Percentiles rank a stretch among this genome's conserved stretches.
phyloP scores from a whole-genome alignment of 1,140 invertebrate genomes.

The Pseudoatta argentina region DNA sequence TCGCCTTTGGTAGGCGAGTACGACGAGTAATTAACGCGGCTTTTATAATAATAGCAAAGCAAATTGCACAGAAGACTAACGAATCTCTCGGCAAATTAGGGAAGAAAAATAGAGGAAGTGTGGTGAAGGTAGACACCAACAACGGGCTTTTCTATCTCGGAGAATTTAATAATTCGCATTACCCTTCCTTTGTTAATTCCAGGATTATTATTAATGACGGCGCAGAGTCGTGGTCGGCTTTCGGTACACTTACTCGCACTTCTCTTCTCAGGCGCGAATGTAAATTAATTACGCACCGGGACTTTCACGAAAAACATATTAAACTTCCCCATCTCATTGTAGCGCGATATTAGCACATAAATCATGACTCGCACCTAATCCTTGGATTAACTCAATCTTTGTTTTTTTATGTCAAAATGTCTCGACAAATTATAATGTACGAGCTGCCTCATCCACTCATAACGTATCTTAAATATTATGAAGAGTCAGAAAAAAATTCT shows the following conservation, averaged over 20 bases:
- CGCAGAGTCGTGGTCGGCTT: slow-evolving; percentile 69
- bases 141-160: slow-evolving; percentile 76
- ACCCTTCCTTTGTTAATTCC: slow-evolving; percentile 76
- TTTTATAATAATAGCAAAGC: slow-evolving; percentile 55
- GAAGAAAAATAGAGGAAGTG: slow-evolving; percentile 58
- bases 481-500: neutral
- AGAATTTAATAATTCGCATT: slow-evolving; percentile 78
- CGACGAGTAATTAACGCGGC: slow-evolving; percentile 44
- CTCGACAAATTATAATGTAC: slow-evolving; percentile 48
- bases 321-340: slow-evolving; percentile 77
- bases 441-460: slow-evolving; percentile 1
- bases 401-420: slow-evolving; percentile 16
- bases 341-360: slow-evolving; percentile 80
- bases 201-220: slow-evolving; percentile 81
- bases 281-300: slow-evolving; percentile 81
- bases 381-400: slow-evolving; percentile 44
- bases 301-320: slow-evolving; percentile 80
- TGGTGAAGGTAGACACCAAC: slow-evolving; percentile 45
- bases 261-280: slow-evolving; percentile 74
- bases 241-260: slow-evolving; percentile 53
- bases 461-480: neutral
- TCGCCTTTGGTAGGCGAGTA: slow-evolving; percentile 8
- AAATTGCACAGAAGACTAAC: slow-evolving; percentile 61
- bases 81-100: slow-evolving; percentile 57
- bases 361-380: slow-evolving; percentile 77